Evolutionary conservation across 1,140 invertebrate species (phyloP).

Genomic region (Brachystomella parvula): DNA sequence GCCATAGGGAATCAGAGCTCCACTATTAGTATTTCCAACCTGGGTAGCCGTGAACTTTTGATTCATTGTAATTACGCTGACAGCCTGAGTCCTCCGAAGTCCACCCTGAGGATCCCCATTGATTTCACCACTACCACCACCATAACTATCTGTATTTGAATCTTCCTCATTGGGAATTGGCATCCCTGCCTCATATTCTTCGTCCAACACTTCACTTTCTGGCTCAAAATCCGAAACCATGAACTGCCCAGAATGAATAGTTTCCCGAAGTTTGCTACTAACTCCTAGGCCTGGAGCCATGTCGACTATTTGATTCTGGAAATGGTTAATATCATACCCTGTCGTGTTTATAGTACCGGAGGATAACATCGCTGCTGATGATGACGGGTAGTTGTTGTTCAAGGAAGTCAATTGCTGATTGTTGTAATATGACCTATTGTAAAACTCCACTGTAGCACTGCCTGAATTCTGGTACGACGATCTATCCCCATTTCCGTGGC

Average conservation of each 20-base stretch:
- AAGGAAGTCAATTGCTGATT: neutral
- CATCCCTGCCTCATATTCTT: conserved; percentile 70
- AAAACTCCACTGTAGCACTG: neutral
- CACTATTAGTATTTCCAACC: neutral
- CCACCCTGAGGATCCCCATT: neutral
- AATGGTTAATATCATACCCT: neutral
- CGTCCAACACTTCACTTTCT: conserved; percentile 75
- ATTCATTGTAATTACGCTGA: neutral
- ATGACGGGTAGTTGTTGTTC: neutral
- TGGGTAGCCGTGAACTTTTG: neutral
- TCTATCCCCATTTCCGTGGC: neutral
- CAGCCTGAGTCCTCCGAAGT: neutral
- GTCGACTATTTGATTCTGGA: neutral
- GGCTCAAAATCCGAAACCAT: conserved; percentile 91
- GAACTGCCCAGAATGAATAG: conserved; percentile 95
- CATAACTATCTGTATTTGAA: neutral
- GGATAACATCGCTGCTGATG: neutral
- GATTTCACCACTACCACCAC: neutral
- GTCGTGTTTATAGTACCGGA: neutral
- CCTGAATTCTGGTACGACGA: neutral
- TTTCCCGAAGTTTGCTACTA: conserved; percentile 47
- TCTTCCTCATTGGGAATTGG: conserved; percentile 43
- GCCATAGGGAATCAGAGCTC: neutral
- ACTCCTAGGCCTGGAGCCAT: too few species aligned
- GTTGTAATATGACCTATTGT: neutral